Conservation (phyloP, 2,797 vertebrate species). For the Atherinosoma microstoma region DNA sequence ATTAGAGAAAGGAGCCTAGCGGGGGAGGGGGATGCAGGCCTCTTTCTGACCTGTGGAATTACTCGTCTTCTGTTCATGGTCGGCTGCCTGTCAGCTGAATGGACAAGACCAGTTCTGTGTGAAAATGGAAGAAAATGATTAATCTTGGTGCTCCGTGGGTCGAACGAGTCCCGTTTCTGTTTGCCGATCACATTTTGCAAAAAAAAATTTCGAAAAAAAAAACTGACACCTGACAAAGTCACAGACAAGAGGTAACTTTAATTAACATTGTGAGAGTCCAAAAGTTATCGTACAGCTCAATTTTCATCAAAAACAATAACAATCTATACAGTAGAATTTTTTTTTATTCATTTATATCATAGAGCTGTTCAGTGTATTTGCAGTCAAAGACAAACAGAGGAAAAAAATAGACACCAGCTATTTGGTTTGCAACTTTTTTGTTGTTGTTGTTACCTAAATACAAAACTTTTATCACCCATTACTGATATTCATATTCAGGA, state of each 20-base stretch:
- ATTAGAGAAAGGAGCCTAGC: slow-evolving; percentile 66
- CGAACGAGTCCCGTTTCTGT: neutral
- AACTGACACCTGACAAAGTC: slow-evolving; percentile 81
- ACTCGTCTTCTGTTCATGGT: slow-evolving; percentile 31
- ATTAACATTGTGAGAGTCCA: slow-evolving; percentile 99
- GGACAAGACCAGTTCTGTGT: slow-evolving; percentile 21
- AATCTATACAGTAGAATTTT: slow-evolving; percentile 98
- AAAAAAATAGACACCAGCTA: slow-evolving; percentile 84
- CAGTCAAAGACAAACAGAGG: slow-evolving; percentile 86
- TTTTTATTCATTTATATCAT: slow-evolving; percentile 87
- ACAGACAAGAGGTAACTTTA: slow-evolving; percentile 99
- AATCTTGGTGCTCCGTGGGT: neutral
- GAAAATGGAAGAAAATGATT: neutral
- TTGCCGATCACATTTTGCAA: neutral
- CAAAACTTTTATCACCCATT: slow-evolving; percentile 78
- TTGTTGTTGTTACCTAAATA: slow-evolving; percentile 79
- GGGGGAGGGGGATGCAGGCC: slow-evolving; percentile 44
- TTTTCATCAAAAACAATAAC: slow-evolving; percentile 98
- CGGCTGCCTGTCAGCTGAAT: slow-evolving; percentile 39
- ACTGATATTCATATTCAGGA: slow-evolving; percentile 76
- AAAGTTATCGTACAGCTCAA: slow-evolving; percentile 98
- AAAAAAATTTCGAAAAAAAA: slow-evolving; percentile 19
- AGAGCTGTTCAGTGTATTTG: slow-evolving; percentile 98
- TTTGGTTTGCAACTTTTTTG: slow-evolving; percentile 82
- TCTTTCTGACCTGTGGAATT: slow-evolving; percentile 73